A percentile compares a stretch with the other conserved stretches of the same genome.
These are phyloP conservation scores for Oreochromis mossambicus DNA, from an alignment of 2,797 vertebrate genomes.

Conservation along the genomic window DNA sequence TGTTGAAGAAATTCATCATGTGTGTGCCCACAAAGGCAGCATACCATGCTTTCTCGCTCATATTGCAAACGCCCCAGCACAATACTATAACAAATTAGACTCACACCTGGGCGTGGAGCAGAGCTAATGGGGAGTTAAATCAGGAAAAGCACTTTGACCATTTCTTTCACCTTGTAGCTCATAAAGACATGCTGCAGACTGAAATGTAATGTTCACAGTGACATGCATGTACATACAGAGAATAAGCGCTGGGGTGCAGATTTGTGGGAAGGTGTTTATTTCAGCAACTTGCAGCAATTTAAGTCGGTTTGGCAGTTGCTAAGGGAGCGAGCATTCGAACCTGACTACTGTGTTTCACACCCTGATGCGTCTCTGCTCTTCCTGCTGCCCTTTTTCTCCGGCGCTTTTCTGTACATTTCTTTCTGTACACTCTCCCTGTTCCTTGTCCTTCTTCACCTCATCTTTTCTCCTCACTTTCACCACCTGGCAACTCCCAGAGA, in stretches of 20 bases:
- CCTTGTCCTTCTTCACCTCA: not conserved
- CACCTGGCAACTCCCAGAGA: conserved; percentile 32
- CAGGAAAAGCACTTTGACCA: not conserved
- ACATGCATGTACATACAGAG: not conserved
- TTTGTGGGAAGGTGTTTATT: not conserved
- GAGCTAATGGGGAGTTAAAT: conserved; percentile 1
- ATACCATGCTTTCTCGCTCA: not conserved
- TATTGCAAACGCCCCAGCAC: not conserved
- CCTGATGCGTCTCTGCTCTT: not conserved
- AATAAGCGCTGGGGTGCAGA: not conserved
- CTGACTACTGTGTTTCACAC: conserved; percentile 5
- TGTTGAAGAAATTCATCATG: not conserved
- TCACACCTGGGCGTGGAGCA: not conserved
- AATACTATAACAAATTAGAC: not conserved
- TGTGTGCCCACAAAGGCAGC: not conserved
- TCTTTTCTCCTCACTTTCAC: not conserved
- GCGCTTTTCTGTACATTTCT: not conserved
- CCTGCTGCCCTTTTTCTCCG: not conserved
- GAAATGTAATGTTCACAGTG: not conserved
- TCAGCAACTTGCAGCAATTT: conserved; percentile 8
- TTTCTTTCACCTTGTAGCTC: not conserved
- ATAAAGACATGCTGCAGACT: not conserved
- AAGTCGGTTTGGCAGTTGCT: not conserved
- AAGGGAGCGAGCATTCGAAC: conserved; percentile 3
- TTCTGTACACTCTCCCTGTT: not conserved